Percentiles rank a stretch among this genome's conserved stretches.
These are phyloP conservation scores for Papilio aristodemus DNA, from an alignment of 1,140 invertebrate species.

Conservation along the genomic window DNA sequence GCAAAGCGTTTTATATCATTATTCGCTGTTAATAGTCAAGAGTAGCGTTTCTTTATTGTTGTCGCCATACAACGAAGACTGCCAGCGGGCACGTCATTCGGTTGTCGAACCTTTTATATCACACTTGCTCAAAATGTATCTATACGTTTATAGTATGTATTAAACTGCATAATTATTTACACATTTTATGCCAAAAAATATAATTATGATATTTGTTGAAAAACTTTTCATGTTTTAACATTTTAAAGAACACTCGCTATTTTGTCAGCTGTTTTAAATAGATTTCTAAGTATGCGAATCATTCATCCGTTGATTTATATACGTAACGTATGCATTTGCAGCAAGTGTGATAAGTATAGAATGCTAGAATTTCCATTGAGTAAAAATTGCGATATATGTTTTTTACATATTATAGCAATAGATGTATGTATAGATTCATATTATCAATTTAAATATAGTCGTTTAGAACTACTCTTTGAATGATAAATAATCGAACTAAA, in stretches of 20 bases:
- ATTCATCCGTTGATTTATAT: neutral
- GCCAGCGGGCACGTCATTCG: neutral
- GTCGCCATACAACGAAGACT: neutral
- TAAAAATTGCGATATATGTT: neutral
- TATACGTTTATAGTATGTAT: too few relatives aligned
- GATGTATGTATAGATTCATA: neutral
- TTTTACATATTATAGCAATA: conserved; percentile 2
- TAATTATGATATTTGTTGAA: too few relatives aligned
- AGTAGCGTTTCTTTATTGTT: conserved; percentile 3
- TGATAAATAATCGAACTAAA: conserved; percentile 2
- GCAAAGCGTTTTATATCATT: conserved; percentile 1
- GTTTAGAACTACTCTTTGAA: neutral
- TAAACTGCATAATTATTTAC: too few relatives aligned
- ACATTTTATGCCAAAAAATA: too few relatives aligned
- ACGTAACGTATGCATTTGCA: neutral
- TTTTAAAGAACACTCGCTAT: too few relatives aligned
- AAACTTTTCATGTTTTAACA: too few relatives aligned
- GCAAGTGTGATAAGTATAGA: conserved; percentile 10
- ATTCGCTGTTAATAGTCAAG: neutral
- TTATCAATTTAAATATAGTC: neutral
- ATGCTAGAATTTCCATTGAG: conserved; percentile 13
- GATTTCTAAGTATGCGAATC: neutral
- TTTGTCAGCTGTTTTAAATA: neutral
- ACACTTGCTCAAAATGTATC: conserved; percentile 7
- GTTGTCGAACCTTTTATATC: conserved; percentile 11